Evolutionary conservation across 1,140 invertebrate genomes (phyloP).

Genomic region (Euwallacea fornicatus): DNA sequence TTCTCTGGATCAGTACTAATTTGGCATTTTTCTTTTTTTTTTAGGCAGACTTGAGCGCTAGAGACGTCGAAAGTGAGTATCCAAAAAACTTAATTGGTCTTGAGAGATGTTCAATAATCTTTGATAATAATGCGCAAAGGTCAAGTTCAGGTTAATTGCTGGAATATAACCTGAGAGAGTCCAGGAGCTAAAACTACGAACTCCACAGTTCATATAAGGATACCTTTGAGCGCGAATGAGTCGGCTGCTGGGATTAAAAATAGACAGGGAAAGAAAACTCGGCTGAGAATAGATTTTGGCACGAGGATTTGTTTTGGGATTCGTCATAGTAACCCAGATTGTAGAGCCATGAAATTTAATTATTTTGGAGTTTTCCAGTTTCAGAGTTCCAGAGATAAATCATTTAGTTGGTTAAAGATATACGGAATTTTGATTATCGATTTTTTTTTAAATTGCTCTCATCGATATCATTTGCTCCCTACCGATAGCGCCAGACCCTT

Average conservation of each 20-base stretch:
- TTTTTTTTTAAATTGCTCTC: too few species aligned
- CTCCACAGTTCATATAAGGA: constrained; percentile 29
- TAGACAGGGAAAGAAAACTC: constrained; percentile 21
- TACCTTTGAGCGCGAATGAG: constrained; percentile 18
- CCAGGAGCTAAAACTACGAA: constrained; percentile 25
- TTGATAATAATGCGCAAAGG: neutral
- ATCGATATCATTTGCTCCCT: too few species aligned
- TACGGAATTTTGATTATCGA: too few species aligned
- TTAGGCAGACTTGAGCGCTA: constrained; percentile 72
- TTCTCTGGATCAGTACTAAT: neutral
- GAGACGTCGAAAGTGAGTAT: constrained; percentile 75
- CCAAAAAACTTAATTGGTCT: constrained; percentile 10
- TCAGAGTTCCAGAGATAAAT: neutral
- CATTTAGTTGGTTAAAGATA: too few species aligned
- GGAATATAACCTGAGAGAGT: neutral
- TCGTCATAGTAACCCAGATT: constrained; percentile 35
- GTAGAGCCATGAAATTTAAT: constrained; percentile 13
- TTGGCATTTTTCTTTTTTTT: constrained; percentile 34
- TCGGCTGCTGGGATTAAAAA: constrained; percentile 19
- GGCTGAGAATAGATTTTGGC: constrained; percentile 23
- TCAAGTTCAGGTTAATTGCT: neutral
- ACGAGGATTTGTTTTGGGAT: constrained; percentile 25
- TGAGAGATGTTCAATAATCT: neutral
- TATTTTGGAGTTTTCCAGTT: constrained; percentile 3
- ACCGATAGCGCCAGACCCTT: too few species aligned